Evolutionary conservation across 2,113 vertebrate genomes (phyloP).

Genomic region (Urocynchramus pylzowi): DNA sequence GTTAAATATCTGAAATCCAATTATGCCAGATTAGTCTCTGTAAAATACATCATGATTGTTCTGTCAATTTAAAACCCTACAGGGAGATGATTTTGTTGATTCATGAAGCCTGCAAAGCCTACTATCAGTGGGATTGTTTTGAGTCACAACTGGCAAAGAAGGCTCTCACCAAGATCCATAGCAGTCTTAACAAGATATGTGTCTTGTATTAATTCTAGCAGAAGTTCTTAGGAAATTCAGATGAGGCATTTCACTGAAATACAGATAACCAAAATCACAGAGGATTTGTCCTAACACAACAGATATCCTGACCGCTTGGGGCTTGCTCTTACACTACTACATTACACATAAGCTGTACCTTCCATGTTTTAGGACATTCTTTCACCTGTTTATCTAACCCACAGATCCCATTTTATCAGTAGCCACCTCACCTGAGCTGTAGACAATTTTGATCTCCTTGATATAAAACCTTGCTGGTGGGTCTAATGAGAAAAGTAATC

Average conservation of each 20-base stretch:
- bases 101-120: background rate
- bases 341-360: fast-evolving
- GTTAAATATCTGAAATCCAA: slow-evolving; percentile 17
- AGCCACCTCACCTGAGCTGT: background rate
- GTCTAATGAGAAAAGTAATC: background rate
- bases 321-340: background rate
- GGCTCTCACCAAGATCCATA: background rate
- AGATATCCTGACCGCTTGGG: background rate
- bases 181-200: background rate
- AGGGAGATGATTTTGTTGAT: slow-evolving; percentile 29
- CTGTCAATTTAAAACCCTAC: slow-evolving; percentile 45
- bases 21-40: slow-evolving; percentile 36
- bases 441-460: background rate
- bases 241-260: background rate
- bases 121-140: background rate
- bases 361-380: background rate
- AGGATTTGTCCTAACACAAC: background rate
- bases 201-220: background rate
- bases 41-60: slow-evolving; percentile 27
- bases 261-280: background rate
- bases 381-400: background rate
- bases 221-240: background rate
- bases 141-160: background rate
- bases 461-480: background rate
- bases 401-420: background rate